Evolutionary conservation across 2,797 vertebrate genomes (phyloP).

Genomic region (Pampus argenteus): DNA sequence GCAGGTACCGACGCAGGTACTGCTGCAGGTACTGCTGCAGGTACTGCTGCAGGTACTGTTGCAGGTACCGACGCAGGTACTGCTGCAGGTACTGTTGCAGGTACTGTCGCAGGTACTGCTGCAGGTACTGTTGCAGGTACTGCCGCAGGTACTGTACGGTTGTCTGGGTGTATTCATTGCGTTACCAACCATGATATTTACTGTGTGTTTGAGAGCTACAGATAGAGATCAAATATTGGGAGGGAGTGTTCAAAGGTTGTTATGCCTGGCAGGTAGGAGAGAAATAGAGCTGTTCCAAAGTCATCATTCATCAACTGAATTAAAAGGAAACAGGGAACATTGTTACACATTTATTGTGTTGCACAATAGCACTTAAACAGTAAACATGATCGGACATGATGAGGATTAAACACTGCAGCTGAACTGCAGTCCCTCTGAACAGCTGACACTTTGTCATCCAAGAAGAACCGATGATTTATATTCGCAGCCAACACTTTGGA

Average conservation of each 20-base stretch:
- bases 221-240: slow-evolving; percentile 17
- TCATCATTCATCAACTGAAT: background rate
- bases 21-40: no score
- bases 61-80: no score
- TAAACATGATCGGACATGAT: background rate
- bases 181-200: slow-evolving; percentile 8
- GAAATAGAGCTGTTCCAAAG: background rate
- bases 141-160: no score
- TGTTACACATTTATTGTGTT: background rate
- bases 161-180: slow-evolving; percentile 26
- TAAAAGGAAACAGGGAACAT: background rate
- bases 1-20: no score
- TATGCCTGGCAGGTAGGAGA: background rate
- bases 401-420: background rate
- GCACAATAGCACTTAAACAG: background rate
- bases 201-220: background rate
- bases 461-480: background rate
- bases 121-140: no score
- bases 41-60: no score
- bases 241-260: slow-evolving; percentile 32
- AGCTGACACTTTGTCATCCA: background rate
- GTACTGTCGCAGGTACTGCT: no score
- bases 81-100: no score
- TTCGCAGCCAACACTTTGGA: background rate
- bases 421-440: background rate